Conservation (phyloP, 2,113 vertebrate genomes). For the Enhydra lutris region DNA sequence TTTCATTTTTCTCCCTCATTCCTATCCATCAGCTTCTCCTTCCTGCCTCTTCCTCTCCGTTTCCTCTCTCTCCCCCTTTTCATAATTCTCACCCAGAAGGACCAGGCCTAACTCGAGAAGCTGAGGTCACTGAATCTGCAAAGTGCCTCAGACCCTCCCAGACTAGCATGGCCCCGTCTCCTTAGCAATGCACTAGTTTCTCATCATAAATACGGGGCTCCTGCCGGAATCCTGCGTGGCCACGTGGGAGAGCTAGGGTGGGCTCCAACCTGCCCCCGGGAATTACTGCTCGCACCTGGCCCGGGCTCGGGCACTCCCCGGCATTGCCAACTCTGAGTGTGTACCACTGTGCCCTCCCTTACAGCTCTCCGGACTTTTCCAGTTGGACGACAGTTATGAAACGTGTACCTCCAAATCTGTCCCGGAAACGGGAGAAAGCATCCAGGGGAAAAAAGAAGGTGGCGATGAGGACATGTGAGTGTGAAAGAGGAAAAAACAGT, state of each 20-base stretch:
- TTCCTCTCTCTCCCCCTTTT: neutral
- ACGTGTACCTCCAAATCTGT: conserved; percentile 79
- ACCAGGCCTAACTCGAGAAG: neutral
- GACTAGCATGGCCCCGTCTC: neutral
- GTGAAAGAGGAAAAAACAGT: neutral
- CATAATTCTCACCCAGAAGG: neutral
- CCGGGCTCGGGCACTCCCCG: neutral
- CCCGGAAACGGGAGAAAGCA: conserved; percentile 83
- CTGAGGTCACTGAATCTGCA: neutral
- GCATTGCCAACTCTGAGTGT: neutral
- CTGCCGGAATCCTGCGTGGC: neutral
- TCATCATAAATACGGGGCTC: neutral
- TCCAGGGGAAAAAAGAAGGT: conserved; percentile 81
- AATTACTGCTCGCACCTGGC: neutral
- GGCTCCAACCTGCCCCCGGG: neutral
- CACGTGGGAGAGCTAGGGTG: neutral
- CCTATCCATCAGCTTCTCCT: neutral
- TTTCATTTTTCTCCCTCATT: neutral
- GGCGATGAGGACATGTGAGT: neutral
- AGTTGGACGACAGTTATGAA: conserved; percentile 87
- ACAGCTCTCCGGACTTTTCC: conserved; percentile 84
- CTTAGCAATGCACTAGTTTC: neutral
- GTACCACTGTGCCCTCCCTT: conserved; percentile 13
- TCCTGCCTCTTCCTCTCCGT: neutral
- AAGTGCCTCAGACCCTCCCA: neutral